Base-by-base conservation (phyloP, 2,113 vertebrate genomes). In the Myocastor coypus region DNA sequence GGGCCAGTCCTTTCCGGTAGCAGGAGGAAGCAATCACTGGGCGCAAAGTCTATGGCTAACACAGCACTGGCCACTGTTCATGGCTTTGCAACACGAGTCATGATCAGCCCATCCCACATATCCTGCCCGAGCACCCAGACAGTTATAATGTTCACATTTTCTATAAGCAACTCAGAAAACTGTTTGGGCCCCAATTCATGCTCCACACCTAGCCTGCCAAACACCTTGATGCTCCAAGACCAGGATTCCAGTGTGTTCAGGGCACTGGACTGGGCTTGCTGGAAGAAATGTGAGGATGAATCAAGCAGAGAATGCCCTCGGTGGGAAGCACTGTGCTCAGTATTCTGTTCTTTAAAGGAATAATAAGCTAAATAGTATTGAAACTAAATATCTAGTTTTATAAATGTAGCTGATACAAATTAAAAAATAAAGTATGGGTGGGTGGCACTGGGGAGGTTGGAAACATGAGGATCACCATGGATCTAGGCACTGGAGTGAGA, bases 41-140 rank as follows among this genome's bases (percentile, higher is more conserved):
- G 12, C 30, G 10, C 64, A 66, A 34, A 32, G 30, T 34, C 10
- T 37, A 57, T 20, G 68, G 5, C 2, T 0, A 2, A 10, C 5
- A 11, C 1, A 6, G 12, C 32, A 26, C 37, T 11, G 12, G 71
- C 37, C 8, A 40, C 32, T 0, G 50, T 3, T 24, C 2, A 6
- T 14, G 16, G 40, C 0, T 40, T 55, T 40, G 87, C 10, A 46
- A 28, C 14, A 40, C 28, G 20, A 28, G 19, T 8, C 20, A 1
- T 0, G 6, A 10, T 11, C 0, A 30, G 78, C 12, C 20, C 2
- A 1, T 22, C 68, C 19, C 16, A 46, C 52, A 40, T 1, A 59
- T 26, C 40, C 59, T 13, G 66, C 16, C 3, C 30, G 0, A 1
- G 80, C 7, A 28, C 20, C 14, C 40, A 17, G 40, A n/a, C 7